phyloP scores from a whole-genome alignment of 2,113 vertebrate genomes.

The Prochilodus magdalenae region DNA sequence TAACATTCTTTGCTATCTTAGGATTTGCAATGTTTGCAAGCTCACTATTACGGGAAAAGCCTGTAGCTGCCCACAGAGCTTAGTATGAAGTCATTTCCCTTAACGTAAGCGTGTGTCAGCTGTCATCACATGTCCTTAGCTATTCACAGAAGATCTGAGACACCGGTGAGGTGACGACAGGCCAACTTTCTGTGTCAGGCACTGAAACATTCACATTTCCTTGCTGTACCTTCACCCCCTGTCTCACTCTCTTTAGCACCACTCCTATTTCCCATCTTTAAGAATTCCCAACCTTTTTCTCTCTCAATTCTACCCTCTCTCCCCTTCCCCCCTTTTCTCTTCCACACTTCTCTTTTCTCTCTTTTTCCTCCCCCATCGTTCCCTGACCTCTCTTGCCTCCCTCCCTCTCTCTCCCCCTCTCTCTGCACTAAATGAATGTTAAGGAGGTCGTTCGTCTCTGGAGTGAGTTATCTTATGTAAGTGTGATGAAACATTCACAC shows the following conservation, averaged over 20 bases:
- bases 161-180: too few relatives aligned
- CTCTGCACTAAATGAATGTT: constrained; percentile 47
- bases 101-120: too few relatives aligned
- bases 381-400: constrained; percentile 7
- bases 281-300: constrained; percentile 14
- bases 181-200: background rate
- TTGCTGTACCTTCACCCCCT: background rate
- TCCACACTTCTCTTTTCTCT: constrained; percentile 4
- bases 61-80: too few relatives aligned
- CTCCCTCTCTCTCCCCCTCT: constrained; percentile 19
- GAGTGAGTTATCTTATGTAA: constrained; percentile 50
- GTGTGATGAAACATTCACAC: constrained; percentile 48
- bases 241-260: background rate
- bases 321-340: background rate
- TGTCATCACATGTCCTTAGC: too few relatives aligned
- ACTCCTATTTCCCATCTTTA: constrained; percentile 14
- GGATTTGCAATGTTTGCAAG: too few relatives aligned
- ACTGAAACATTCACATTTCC: background rate
- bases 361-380: constrained; percentile 6
- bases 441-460: constrained; percentile 46
- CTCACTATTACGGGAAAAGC: too few relatives aligned
- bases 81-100: too few relatives aligned
- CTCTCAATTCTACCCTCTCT: background rate
- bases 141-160: too few relatives aligned
- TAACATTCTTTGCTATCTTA: too few relatives aligned